Conservation (phyloP, 2,888 invertebrate species). For the Cataglyphis altisquamis region DNA sequence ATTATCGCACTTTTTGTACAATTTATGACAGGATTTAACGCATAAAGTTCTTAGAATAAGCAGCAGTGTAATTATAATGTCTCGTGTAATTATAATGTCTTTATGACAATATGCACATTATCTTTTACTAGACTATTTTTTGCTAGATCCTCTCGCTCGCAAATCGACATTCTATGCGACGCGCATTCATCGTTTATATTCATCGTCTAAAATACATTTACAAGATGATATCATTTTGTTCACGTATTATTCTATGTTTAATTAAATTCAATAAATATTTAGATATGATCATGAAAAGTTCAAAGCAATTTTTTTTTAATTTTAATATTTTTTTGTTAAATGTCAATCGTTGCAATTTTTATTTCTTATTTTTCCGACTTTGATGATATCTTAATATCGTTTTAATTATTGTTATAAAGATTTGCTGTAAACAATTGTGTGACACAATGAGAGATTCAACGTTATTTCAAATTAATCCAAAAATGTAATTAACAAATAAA, state of each 20-base stretch:
- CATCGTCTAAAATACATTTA: neutral
- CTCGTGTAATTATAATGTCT: neutral
- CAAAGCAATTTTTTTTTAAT: neutral
- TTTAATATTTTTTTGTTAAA: neutral
- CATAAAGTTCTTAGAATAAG: neutral
- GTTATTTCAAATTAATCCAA: neutral
- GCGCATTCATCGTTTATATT: neutral
- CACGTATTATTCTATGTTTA: neutral
- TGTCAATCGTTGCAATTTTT: neutral
- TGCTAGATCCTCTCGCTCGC: neutral
- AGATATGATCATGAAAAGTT: neutral
- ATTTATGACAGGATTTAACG: neutral
- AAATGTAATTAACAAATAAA: neutral
- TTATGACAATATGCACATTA: neutral
- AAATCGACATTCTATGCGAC: neutral
- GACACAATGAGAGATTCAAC: neutral
- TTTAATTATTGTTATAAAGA: neutral
- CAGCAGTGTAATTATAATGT: neutral
- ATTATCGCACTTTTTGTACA: constrained; percentile 3
- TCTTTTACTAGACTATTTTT: neutral
- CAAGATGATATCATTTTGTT: neutral
- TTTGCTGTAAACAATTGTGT: neutral
- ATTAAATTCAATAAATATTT: neutral
- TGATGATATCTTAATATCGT: neutral
- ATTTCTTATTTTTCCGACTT: neutral